These are phyloP conservation scores for Brachypteracias leptosomus DNA, from an alignment of 2,113 vertebrate species.

Conservation along the genomic window DNA sequence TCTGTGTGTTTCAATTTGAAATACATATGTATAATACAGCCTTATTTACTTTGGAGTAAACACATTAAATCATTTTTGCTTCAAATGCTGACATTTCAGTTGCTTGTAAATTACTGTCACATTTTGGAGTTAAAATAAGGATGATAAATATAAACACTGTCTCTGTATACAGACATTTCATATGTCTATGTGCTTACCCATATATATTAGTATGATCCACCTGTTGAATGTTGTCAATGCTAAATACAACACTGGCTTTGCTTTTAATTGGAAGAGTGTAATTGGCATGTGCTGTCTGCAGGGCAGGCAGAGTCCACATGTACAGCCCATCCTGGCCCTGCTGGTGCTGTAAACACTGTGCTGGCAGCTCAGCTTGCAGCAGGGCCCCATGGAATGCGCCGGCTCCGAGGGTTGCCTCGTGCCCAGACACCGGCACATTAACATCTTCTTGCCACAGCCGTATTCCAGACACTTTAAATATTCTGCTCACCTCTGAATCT, in stretches of 20 bases:
- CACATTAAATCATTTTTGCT: conserved; percentile 28
- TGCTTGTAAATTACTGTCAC: conserved; percentile 10
- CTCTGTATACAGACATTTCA: neutral
- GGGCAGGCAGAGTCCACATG: neutral
- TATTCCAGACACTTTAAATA: conserved; percentile 39
- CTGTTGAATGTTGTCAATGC: neutral
- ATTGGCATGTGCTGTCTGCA: neutral
- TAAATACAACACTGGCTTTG: neutral
- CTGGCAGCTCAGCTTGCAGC: conserved; percentile 34
- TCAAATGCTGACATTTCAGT: neutral
- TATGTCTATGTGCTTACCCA: neutral
- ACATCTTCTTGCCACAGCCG: conserved; percentile 31
- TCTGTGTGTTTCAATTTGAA: neutral
- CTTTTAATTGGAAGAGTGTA: neutral
- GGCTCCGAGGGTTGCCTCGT: conserved; percentile 23
- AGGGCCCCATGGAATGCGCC: conserved; percentile 45
- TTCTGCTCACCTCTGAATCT: conserved; percentile 1
- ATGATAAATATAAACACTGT: neutral
- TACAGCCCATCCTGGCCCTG: neutral
- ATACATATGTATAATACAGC: neutral
- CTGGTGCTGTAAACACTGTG: conserved; percentile 11
- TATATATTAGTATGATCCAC: neutral
- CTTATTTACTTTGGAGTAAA: conserved; percentile 6
- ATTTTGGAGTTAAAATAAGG: conserved; percentile 22
- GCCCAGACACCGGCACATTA: conserved; percentile 41